phyloP scores from a whole-genome alignment of 2,888 invertebrate genomes.

The Drosophila mayaguana region DNA sequence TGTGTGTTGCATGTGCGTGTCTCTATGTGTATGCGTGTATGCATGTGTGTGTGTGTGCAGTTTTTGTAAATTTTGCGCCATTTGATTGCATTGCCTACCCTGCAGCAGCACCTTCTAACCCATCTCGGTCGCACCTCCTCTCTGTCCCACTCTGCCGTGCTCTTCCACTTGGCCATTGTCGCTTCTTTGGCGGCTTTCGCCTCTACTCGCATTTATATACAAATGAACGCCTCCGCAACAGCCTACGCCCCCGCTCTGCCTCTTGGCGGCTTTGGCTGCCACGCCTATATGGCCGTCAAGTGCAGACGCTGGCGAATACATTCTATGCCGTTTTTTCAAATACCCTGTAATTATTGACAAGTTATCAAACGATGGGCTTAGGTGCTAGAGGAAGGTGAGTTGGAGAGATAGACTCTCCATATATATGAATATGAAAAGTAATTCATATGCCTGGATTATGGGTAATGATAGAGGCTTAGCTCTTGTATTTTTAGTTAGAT shows the following conservation, averaged over 20 bases:
- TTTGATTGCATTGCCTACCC: constrained; percentile 74
- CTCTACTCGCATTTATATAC: constrained; percentile 68
- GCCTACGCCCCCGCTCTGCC: constrained; percentile 10
- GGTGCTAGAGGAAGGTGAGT: not conserved
- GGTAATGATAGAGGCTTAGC: not conserved
- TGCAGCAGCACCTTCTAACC: constrained; percentile 15
- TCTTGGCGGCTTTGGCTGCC: constrained; percentile 11
- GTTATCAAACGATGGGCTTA: not conserved
- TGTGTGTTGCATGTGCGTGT: constrained; percentile 40
- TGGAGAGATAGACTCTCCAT: no score
- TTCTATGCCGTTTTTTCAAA: constrained; percentile 44
- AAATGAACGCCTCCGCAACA: constrained; percentile 76
- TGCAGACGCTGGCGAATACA: constrained; percentile 79
- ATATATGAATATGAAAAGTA: not conserved
- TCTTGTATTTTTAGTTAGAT: not conserved
- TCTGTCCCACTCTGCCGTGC: constrained; percentile 15
- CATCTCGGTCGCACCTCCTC: not conserved
- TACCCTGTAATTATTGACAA: constrained; percentile 7
- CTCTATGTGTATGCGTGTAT: constrained; percentile 12
- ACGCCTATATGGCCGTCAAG: constrained; percentile 59
- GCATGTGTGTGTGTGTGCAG: constrained; percentile 47
- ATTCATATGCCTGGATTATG: not conserved
- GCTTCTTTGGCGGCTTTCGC: constrained; percentile 68
- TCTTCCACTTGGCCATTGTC: constrained; percentile 66
- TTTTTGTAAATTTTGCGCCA: constrained; percentile 81